Conservation (phyloP, 1,140 invertebrate species). For the Drosophila tsacasi region DNA sequence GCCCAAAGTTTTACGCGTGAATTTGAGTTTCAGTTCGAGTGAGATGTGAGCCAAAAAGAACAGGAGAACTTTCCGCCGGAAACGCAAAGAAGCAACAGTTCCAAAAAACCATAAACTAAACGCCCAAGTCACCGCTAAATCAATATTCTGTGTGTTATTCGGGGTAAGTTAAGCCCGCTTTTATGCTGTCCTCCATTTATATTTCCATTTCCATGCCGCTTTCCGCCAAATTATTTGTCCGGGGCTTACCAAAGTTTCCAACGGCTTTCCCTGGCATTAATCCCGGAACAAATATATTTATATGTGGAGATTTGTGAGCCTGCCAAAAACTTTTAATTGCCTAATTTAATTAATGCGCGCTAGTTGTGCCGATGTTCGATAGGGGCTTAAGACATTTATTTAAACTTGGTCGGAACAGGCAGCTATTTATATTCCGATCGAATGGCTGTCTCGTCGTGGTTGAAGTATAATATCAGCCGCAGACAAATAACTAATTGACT, state of each 20-base stretch:
- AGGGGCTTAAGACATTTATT: conserved; percentile 38
- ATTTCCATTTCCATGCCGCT: conserved; percentile 11
- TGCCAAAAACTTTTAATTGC: conserved; percentile 54
- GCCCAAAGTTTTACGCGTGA: conserved; percentile 4
- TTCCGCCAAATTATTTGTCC: conserved; percentile 24
- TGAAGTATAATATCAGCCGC: conserved; percentile 4
- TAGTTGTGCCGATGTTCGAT: conserved; percentile 14
- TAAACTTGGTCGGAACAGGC: conserved; percentile 18
- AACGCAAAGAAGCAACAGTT: conserved; percentile 45
- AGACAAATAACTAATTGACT: conserved; percentile 38
- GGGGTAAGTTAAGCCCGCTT: conserved; percentile 32
- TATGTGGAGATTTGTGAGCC: conserved; percentile 30
- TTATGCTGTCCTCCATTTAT: not conserved
- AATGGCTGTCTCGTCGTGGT: not conserved
- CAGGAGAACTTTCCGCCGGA: conserved; percentile 23
- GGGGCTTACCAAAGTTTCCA: conserved; percentile 26
- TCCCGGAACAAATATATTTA: conserved; percentile 29
- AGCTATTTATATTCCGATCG: not conserved
- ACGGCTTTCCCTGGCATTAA: conserved; percentile 25
- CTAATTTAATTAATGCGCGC: conserved; percentile 53
- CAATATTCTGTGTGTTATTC: conserved; percentile 48
- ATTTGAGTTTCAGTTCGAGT: conserved; percentile 7
- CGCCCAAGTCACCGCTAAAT: conserved; percentile 39
- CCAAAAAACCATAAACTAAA: conserved; percentile 37
- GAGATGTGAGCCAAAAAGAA: conserved; percentile 18